These are phyloP conservation scores for Rhabdomys dilectus DNA, from an alignment of 2,113 vertebrate genomes.

Conservation along the genomic window DNA sequence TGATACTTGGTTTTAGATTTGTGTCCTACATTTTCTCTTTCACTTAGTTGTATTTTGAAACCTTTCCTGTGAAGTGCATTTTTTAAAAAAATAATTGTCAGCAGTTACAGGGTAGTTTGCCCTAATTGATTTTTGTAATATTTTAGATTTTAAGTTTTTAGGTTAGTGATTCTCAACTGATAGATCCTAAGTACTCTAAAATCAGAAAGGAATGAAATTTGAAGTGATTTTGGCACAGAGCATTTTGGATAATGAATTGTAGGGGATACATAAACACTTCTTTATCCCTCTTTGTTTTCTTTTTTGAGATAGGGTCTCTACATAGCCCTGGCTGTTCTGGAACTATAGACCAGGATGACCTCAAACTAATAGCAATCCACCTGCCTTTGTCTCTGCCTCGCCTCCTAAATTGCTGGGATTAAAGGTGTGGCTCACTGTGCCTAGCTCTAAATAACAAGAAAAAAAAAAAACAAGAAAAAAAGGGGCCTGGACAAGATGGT, in stretches of 20 bases:
- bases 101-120: background rate
- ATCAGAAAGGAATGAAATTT: background rate
- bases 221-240: background rate
- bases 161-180: background rate
- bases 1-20: conserved; percentile 25
- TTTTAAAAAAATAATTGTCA: background rate
- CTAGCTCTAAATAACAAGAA: background rate
- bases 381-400: background rate
- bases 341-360: background rate
- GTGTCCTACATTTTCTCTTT: conserved; percentile 1
- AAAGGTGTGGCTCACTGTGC: background rate
- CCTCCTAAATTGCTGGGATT: background rate
- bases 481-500: too few species aligned
- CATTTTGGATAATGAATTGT: background rate
- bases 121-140: background rate
- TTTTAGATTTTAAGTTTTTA: background rate
- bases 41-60: conserved; percentile 13
- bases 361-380: background rate
- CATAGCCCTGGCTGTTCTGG: background rate
- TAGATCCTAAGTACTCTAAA: background rate
- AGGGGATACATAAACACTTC: background rate
- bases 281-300: background rate
- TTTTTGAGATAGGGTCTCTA: background rate
- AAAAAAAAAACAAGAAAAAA: too few species aligned
- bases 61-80: background rate